Percentiles rank a stretch among this genome's conserved stretches.
Evolutionary conservation across 2,888 invertebrate genomes (phyloP).

Genomic region (Clusia tigrina): DNA sequence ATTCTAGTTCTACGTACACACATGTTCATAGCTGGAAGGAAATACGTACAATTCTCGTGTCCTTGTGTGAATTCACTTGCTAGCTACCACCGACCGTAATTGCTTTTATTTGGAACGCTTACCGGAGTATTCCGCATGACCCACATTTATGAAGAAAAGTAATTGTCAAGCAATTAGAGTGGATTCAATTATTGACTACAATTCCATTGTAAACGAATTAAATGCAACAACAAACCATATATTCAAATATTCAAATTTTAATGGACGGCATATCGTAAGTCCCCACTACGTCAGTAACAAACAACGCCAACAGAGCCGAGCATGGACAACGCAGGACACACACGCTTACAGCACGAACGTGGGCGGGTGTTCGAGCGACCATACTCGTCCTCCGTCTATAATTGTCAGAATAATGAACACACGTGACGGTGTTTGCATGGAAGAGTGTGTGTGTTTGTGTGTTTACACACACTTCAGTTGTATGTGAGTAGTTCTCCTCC

Average conservation of each 20-base stretch:
- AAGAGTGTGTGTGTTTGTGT: conserved; percentile 29
- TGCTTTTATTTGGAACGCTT: too few species aligned
- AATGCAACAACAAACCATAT: conserved; percentile 24
- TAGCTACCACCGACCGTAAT: too few species aligned
- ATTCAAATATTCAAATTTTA: conserved; percentile 51
- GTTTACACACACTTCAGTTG: neutral
- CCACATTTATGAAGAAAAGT: conserved; percentile 44
- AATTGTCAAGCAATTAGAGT: conserved; percentile 59
- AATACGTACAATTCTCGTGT: too few species aligned
- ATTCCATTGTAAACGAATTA: conserved; percentile 42
- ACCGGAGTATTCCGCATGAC: too few species aligned
- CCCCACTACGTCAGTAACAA: conserved; percentile 37
- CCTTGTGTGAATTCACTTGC: too few species aligned
- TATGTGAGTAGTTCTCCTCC: neutral
- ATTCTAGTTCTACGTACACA: too few species aligned
- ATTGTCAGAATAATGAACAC: conserved; percentile 59
- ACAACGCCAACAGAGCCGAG: conserved; percentile 13
- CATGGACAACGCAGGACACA: neutral
- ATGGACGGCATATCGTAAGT: too few species aligned
- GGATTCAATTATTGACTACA: conserved; percentile 58
- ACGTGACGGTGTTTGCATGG: conserved; percentile 29
- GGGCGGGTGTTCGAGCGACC: neutral
- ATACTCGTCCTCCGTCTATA: too few species aligned
- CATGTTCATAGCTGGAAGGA: too few species aligned
- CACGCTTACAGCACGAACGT: neutral